Evolutionary conservation across 2,797 vertebrate species (phyloP), one percentile per base, ranked within the genome.

Genomic region (Melanotaenia nigrans): DNA sequence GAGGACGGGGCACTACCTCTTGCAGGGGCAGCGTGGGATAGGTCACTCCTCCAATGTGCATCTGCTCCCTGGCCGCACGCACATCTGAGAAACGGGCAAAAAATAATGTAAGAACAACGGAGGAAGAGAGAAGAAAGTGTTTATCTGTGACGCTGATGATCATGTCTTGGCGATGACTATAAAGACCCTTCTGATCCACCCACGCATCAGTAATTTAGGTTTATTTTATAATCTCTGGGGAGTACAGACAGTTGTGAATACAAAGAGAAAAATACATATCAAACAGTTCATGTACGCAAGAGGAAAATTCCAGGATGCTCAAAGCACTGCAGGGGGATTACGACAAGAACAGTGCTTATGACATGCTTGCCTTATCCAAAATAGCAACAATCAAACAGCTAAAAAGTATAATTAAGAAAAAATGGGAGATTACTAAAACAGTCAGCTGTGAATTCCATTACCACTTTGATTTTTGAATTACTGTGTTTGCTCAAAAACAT

Each of bases 11-110:
- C 49, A 92, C 89, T 1, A 93, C 92, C 5, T 99, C 98, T 14
- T 98, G 97, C 65, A 97, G 86, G 66, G 97, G 96, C 86, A 99
- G 89, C 0, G 96, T 93, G 67, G 97, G 97, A 86, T 98, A 99
- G 18, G 94, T 95, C 78, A 98, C 95, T 7, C 96, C 96, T 72
- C 96, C 96, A 20, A 98, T 95, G 83, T 96, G 95, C 89, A 98
- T 98, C 93, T 99, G 98, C 77, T 99, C 97, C 82, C 97, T 95
- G 20, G 97, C 98, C 28, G 97, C 97, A 61, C 97, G 96, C 61
- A 99, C 97, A 57, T 99, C 98, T 99, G 75, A 79, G 74, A 80
- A 59, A 62, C 75, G 53, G 47, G 68, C 56, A 79, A 69, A 28
- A 28, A 28, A 75, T 72, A 70, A 67, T 40, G 61, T 53, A 16